Evolutionary conservation across 2,113 vertebrate genomes (phyloP).

Genomic region (Rhadina sibilatrix): DNA sequence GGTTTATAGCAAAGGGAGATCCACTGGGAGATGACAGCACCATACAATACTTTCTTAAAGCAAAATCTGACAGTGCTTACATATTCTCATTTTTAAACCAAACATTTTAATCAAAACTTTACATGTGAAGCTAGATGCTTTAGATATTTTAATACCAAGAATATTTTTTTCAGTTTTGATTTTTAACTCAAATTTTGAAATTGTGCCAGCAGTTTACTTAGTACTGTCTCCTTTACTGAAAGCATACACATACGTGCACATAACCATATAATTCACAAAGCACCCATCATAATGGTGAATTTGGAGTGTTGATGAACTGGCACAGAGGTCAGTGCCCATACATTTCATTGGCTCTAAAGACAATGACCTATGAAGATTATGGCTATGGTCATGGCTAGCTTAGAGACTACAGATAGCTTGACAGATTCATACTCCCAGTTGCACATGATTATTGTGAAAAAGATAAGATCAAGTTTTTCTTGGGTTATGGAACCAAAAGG

Average conservation of each 20-base stretch:
- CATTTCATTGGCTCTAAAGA: background rate
- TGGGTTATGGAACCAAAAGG: too few species aligned
- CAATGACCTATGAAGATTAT: background rate
- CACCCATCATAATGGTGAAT: background rate
- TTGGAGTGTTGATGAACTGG: background rate
- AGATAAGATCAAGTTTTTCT: background rate
- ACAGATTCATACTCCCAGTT: background rate
- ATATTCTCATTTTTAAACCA: background rate
- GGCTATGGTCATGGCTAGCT: background rate
- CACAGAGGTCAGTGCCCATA: background rate
- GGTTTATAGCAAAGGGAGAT: background rate
- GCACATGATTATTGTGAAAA: background rate
- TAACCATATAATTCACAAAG: background rate
- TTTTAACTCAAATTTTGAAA: background rate
- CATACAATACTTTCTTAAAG: background rate
- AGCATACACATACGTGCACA: rapidly evolving
- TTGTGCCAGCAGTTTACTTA: background rate
- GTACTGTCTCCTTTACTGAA: background rate
- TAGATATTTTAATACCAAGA: background rate
- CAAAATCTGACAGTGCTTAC: background rate
- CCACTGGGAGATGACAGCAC: background rate
- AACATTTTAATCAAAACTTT: background rate
- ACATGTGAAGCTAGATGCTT: background rate
- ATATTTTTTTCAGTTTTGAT: background rate
- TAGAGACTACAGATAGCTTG: background rate